Evolutionary conservation across 2,113 vertebrate species (phyloP).

Genomic region (Bungarus multicinctus): DNA sequence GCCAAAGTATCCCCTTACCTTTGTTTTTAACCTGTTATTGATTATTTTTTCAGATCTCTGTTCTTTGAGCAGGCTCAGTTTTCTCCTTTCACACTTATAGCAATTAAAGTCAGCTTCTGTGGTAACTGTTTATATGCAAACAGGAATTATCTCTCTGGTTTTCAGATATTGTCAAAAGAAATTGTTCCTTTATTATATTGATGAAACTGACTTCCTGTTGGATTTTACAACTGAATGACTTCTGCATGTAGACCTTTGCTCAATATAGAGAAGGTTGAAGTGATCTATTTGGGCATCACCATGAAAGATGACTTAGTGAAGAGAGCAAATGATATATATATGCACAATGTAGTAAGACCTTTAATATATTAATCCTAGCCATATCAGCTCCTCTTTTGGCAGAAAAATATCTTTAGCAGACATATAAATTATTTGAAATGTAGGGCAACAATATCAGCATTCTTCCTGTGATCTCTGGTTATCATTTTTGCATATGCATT

Average conservation of each 20-base stretch:
- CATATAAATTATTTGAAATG: background rate
- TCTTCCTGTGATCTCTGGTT: background rate
- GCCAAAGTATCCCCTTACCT: background rate
- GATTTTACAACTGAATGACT: background rate
- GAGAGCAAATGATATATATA: background rate
- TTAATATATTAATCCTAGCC: background rate
- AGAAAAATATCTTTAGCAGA: background rate
- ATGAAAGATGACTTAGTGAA: background rate
- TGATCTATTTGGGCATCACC: background rate
- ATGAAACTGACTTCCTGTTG: background rate
- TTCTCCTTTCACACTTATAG: background rate
- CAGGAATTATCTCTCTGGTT: background rate
- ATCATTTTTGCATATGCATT: background rate
- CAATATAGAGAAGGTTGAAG: background rate
- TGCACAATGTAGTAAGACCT: background rate
- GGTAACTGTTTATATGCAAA: slow-evolving; percentile 27
- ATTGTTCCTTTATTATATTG: background rate
- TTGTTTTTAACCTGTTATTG: background rate
- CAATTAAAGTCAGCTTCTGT: background rate
- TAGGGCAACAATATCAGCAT: background rate
- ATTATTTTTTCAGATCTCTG: slow-evolving; percentile 10
- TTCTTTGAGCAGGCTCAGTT: background rate
- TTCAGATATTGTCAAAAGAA: background rate
- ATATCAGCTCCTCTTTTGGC: background rate
- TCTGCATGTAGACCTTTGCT: background rate